Evolutionary conservation across 2,888 invertebrate genomes (phyloP).

Genomic region (Aspidapion aeneum): DNA sequence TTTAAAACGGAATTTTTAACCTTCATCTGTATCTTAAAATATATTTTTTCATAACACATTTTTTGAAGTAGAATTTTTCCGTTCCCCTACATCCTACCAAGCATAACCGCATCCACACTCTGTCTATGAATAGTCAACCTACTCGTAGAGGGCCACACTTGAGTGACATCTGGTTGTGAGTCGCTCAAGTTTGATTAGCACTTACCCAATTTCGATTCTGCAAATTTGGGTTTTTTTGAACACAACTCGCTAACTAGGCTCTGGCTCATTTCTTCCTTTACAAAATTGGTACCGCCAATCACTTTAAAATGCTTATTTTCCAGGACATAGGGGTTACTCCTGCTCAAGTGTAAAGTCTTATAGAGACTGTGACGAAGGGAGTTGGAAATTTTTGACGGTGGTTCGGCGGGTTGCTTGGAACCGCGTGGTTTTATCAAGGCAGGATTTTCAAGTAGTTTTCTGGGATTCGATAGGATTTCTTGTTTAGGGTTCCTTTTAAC

Average conservation of each 20-base stretch:
- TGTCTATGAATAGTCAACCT: slow-evolving; percentile 34
- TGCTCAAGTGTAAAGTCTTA: slow-evolving; percentile 42
- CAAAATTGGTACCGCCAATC: slow-evolving; percentile 61
- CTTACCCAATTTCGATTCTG: slow-evolving; percentile 58
- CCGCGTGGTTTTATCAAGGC: slow-evolving; percentile 54
- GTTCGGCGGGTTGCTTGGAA: slow-evolving; percentile 42
- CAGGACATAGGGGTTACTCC: slow-evolving; percentile 33
- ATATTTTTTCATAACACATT: no score
- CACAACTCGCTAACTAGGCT: neutral
- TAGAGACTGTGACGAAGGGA: slow-evolving; percentile 42
- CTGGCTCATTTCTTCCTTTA: neutral
- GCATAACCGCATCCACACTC: slow-evolving; percentile 42
- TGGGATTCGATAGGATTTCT: slow-evolving; percentile 89
- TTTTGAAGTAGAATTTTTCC: slow-evolving; percentile 43
- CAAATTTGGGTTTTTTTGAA: slow-evolving; percentile 86
- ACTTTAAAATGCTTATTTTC: neutral
- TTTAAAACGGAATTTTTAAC: no score
- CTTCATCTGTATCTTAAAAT: no score
- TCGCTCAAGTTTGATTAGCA: neutral
- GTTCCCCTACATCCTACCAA: slow-evolving; percentile 38
- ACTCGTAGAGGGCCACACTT: neutral
- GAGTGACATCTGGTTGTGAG: neutral
- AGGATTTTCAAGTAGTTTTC: slow-evolving; percentile 94
- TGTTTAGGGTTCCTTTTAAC: slow-evolving; percentile 93
- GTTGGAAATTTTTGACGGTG: slow-evolving; percentile 41